Conservation (phyloP, 2,888 invertebrate genomes). For the Apoderus coryli region DNA sequence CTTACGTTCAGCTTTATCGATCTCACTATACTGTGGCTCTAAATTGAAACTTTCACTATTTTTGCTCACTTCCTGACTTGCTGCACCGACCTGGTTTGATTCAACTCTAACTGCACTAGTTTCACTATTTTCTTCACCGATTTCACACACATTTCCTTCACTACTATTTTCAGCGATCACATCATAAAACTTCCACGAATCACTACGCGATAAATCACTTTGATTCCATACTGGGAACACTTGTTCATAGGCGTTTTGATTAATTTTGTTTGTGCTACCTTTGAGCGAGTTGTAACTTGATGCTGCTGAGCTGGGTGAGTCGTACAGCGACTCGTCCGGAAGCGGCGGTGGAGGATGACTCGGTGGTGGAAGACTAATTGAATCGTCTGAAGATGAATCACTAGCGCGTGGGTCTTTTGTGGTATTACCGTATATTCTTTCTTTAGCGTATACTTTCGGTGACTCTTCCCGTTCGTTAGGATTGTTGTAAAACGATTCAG, state of each 20-base stretch:
- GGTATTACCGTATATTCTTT: too few species aligned
- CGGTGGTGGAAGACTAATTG: constrained; percentile 37
- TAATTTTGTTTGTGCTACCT: constrained; percentile 5
- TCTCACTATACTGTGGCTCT: constrained; percentile 1
- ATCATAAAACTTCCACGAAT: constrained; percentile 41
- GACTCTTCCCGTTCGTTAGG: neutral
- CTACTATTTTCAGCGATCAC: constrained; percentile 13
- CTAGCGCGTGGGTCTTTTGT: too few species aligned
- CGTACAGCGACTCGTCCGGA: constrained; percentile 40
- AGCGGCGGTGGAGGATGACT: constrained; percentile 42
- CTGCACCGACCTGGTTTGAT: constrained; percentile 17
- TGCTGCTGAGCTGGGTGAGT: constrained; percentile 31
- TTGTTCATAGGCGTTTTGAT: constrained; percentile 29
- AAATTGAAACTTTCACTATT: constrained; percentile 12
- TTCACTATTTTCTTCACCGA: constrained; percentile 14
- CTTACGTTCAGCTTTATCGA: too few species aligned
- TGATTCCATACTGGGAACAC: constrained; percentile 28
- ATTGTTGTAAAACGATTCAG: too few species aligned
- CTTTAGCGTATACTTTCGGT: too few species aligned
- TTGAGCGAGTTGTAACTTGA: constrained; percentile 29
- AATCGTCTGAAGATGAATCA: constrained; percentile 19
- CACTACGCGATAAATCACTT: constrained; percentile 30
- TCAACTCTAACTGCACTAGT: constrained; percentile 19
- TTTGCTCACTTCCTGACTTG: constrained; percentile 17
- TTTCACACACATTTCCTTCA: constrained; percentile 17